A percentile compares a stretch with the other conserved stretches of the same genome.
Conservation (phyloP, 2,888 invertebrate genomes). For the Macroteleia sp. region DNA sequence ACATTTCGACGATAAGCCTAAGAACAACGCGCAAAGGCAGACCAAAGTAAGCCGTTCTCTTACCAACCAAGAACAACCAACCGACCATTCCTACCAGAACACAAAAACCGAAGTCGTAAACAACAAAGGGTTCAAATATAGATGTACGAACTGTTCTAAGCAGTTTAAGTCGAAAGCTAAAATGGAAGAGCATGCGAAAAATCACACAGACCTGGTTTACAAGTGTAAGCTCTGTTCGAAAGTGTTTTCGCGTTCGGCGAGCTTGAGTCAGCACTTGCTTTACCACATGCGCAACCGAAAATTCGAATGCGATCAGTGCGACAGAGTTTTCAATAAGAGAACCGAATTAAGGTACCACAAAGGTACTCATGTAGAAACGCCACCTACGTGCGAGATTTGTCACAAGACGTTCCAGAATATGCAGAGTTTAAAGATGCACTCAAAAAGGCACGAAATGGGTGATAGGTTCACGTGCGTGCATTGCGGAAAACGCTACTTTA, state of each 20-base stretch:
- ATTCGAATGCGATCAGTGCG: slow-evolving; percentile 45
- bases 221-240: slow-evolving; percentile 46
- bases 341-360: slow-evolving; percentile 70
- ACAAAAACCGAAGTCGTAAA: neutral
- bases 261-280: slow-evolving; percentile 38
- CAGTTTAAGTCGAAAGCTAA: slow-evolving; percentile 32
- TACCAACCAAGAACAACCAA: slow-evolving; percentile 3
- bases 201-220: slow-evolving; percentile 31
- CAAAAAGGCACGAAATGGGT: slow-evolving; percentile 75
- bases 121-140: slow-evolving; percentile 9
- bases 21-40: too few species aligned
- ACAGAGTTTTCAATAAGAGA: slow-evolving; percentile 38
- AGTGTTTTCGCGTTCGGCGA: slow-evolving; percentile 16
- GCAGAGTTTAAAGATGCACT: slow-evolving; percentile 75
- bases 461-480: slow-evolving; percentile 72
- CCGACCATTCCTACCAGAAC: slow-evolving; percentile 23
- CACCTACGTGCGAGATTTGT: slow-evolving; percentile 73
- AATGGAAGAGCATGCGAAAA: slow-evolving; percentile 29
- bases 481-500: slow-evolving; percentile 77
- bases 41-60: neutral
- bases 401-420: slow-evolving; percentile 74
- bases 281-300: slow-evolving; percentile 44
- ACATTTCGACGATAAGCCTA: slow-evolving; percentile 66
- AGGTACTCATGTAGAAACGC: slow-evolving; percentile 67
- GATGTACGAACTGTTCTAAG: slow-evolving; percentile 21